Percentiles rank a stretch among this genome's conserved stretches.
phyloP scores from a whole-genome alignment of 1,140 invertebrate genomes.

The Phthorimaea operculella region DNA sequence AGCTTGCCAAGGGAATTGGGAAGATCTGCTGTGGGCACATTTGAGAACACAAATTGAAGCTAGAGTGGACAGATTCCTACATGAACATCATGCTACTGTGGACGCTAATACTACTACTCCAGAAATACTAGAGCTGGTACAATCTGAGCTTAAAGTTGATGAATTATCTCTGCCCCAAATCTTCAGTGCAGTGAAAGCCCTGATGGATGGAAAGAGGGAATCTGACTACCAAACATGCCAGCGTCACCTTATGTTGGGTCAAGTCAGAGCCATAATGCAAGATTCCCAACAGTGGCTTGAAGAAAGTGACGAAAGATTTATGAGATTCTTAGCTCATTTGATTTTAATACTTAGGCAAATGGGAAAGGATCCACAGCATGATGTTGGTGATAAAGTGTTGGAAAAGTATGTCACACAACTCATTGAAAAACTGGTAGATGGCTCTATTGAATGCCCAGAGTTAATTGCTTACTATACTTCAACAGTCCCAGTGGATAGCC shows the following conservation, averaged over 20 bases:
- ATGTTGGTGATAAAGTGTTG: conserved; percentile 78
- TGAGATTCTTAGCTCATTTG: conserved; percentile 87
- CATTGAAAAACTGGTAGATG: conserved; percentile 74
- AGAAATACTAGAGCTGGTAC: conserved; percentile 82
- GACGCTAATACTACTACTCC: conserved; percentile 67
- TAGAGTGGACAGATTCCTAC: conserved; percentile 81
- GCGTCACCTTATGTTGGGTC: conserved; percentile 57
- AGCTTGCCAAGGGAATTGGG: conserved; percentile 81
- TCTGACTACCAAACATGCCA: conserved; percentile 63
- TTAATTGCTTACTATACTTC: conserved; percentile 88
- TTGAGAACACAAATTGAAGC: conserved; percentile 85
- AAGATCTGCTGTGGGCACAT: conserved; percentile 92
- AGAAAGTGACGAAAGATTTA: conserved; percentile 68
- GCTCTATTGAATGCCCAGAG: conserved; percentile 66
- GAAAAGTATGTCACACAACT: conserved; percentile 77
- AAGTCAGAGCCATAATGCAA: conserved; percentile 59
- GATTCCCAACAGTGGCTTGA: conserved; percentile 50
- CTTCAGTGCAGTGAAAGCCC: conserved; percentile 69
- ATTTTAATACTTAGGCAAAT: conserved; percentile 84
- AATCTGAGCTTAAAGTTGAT: conserved; percentile 71
- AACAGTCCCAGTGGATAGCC: conserved; percentile 75
- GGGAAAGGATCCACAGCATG: conserved; percentile 73
- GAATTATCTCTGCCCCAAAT: conserved; percentile 76
- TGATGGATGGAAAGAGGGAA: conserved; percentile 57
- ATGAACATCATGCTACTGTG: conserved; percentile 62